phyloP scores from a whole-genome alignment of 2,888 invertebrate species.

The Orchesellides sinensis region DNA sequence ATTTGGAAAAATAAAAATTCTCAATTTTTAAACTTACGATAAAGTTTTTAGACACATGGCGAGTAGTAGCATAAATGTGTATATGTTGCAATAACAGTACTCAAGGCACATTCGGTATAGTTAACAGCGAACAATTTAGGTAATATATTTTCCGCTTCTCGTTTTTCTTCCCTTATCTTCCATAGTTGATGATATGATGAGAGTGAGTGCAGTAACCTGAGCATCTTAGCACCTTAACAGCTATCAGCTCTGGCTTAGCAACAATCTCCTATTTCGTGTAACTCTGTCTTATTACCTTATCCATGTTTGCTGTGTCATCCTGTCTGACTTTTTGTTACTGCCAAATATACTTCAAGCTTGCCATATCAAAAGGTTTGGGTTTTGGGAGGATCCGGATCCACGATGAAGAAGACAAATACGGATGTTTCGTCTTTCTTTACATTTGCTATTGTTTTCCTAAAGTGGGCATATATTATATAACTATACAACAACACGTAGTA shows the following conservation, averaged over 20 bases:
- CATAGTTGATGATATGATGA: constrained; percentile 16
- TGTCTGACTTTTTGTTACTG: background rate
- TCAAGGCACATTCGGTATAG: background rate
- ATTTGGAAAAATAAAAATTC: constrained; percentile 17
- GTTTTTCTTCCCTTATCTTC: constrained; percentile 7
- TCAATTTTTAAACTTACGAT: too few relatives aligned
- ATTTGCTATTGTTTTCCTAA: constrained; percentile 21
- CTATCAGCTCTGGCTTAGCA: constrained; percentile 8
- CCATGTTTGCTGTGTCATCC: constrained; percentile 39
- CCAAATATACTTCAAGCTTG: background rate
- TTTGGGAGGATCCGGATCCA: constrained; percentile 39
- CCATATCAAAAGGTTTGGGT: background rate
- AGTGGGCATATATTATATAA: too few relatives aligned
- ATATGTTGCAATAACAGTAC: background rate
- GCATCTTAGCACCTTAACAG: background rate
- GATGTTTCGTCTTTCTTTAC: constrained; percentile 20
- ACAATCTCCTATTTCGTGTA: constrained; percentile 18
- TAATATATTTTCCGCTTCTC: background rate
- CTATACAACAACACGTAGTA: background rate
- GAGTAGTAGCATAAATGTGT: background rate
- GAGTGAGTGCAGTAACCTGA: constrained; percentile 19
- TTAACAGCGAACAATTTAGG: background rate
- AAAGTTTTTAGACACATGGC: background rate
- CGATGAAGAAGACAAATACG: constrained; percentile 24
- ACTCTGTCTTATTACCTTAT: background rate